Conservation (phyloP, 2,888 invertebrate genomes). For the Drosophila diplacantha region DNA sequence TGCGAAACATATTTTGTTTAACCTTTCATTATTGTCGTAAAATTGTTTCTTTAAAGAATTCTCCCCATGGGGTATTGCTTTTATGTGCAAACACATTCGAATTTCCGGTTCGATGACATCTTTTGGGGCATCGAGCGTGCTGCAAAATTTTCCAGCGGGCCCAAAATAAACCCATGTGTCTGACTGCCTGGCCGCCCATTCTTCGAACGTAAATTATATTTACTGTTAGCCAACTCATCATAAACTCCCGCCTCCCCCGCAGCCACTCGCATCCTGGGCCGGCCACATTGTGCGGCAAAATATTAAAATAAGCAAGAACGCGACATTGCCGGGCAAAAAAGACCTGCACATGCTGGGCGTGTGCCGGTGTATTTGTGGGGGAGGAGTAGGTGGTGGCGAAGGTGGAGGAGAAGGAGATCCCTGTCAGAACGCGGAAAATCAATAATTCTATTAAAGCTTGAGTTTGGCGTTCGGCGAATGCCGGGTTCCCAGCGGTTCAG, state of each 20-base stretch:
- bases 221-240: conserved; percentile 37
- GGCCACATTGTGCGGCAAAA: conserved; percentile 16
- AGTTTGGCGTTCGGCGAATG: conserved; percentile 28
- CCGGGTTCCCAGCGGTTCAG: neutral
- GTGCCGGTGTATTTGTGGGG: neutral
- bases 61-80: neutral
- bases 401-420: conserved; percentile 27
- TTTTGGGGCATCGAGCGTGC: conserved; percentile 27
- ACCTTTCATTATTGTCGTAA: neutral
- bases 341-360: conserved; percentile 26
- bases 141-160: conserved; percentile 13
- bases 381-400: conserved; percentile 15
- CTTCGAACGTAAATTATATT: conserved; percentile 27
- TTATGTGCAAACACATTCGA: conserved; percentile 10
- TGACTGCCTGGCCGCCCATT: conserved; percentile 27
- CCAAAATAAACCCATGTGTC: conserved; percentile 33
- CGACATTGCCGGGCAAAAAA: conserved; percentile 30
- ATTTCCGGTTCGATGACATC: conserved; percentile 34
- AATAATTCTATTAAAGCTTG: conserved; percentile 68
- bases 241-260: conserved; percentile 4
- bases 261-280: neutral
- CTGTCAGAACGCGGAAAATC: conserved; percentile 52
- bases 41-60: neutral
- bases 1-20: too few relatives aligned
- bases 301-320: conserved; percentile 32